These are phyloP conservation scores for Troilus luridus DNA, from an alignment of 2,888 invertebrate genomes.

Conservation along the genomic window DNA sequence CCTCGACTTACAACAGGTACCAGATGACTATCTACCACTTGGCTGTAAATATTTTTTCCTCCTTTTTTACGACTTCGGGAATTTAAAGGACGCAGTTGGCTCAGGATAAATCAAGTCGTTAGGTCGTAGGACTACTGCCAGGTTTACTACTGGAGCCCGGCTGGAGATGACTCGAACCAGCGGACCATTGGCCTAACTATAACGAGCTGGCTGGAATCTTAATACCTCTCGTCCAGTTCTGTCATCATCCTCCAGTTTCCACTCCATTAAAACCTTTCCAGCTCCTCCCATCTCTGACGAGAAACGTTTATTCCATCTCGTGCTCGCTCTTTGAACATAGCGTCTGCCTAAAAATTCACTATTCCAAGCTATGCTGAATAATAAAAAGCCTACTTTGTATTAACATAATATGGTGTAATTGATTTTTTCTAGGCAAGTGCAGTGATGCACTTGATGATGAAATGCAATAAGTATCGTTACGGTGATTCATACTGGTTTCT, in stretches of 20 bases:
- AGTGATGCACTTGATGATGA: too few species aligned
- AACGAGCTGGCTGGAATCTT: constrained; percentile 29
- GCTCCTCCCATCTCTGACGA: not conserved
- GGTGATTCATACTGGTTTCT: too few species aligned
- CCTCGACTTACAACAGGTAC: not conserved
- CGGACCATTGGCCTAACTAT: not conserved
- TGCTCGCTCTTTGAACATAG: not conserved
- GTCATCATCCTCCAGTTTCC: constrained; percentile 29
- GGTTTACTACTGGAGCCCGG: not conserved
- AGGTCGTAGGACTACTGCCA: not conserved
- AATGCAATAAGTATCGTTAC: too few species aligned
- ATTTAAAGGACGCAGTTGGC: too few species aligned
- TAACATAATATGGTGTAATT: too few species aligned
- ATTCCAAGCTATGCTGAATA: too few species aligned
- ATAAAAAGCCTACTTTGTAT: too few species aligned
- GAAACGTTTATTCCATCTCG: not conserved
- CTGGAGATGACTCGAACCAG: not conserved
- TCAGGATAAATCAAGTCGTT: not conserved
- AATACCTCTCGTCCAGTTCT: constrained; percentile 18
- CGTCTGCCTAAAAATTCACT: too few species aligned
- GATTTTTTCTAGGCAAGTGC: too few species aligned
- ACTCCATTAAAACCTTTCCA: constrained; percentile 4
- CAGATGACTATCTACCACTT: not conserved
- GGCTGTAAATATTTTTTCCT: constrained; percentile 15
- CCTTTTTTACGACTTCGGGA: not conserved